A percentile compares a stretch with the other conserved stretches of the same genome.
These are phyloP conservation scores for Epsilonema sp. DNA, from an alignment of 2,888 invertebrate species.

Conservation along the genomic window DNA sequence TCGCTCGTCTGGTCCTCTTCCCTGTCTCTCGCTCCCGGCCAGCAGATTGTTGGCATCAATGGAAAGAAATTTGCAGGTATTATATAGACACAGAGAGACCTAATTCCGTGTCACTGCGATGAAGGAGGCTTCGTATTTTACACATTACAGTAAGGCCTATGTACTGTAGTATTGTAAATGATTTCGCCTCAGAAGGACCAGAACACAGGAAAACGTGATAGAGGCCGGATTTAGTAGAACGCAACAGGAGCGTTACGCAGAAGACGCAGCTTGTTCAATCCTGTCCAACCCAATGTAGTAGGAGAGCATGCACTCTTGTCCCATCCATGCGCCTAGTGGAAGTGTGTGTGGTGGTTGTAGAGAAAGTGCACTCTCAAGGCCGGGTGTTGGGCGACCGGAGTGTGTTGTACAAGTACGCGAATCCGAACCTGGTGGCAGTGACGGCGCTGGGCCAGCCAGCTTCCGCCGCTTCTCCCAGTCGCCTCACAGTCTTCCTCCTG, in stretches of 20 bases:
- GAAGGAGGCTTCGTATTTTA: too few species aligned
- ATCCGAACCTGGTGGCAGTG: conserved; percentile 81
- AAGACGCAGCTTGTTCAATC: neutral
- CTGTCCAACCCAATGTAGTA: too few species aligned
- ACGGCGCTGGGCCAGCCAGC: conserved; percentile 28
- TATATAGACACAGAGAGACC: too few species aligned
- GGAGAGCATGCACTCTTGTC: too few species aligned
- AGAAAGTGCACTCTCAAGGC: conserved; percentile 70
- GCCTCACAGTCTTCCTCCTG: conserved; percentile 60
- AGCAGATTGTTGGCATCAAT: neutral
- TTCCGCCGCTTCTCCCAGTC: conserved; percentile 15
- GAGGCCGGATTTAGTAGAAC: too few species aligned
- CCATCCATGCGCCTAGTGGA: too few species aligned
- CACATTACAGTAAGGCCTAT: too few species aligned
- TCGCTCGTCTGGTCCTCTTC: neutral
- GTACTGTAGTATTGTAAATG: too few species aligned
- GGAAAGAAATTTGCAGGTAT: neutral
- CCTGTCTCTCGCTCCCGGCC: neutral
- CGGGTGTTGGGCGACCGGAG: conserved; percentile 80
- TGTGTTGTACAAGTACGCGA: conserved; percentile 91
- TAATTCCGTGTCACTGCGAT: too few species aligned
- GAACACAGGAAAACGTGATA: too few species aligned
- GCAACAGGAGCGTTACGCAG: too few species aligned
- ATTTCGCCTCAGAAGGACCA: too few species aligned
- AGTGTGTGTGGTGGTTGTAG: conserved; percentile 13